Evolutionary conservation across 2,888 invertebrate species (phyloP).

Genomic region (Aleiodes leptofemur): DNA sequence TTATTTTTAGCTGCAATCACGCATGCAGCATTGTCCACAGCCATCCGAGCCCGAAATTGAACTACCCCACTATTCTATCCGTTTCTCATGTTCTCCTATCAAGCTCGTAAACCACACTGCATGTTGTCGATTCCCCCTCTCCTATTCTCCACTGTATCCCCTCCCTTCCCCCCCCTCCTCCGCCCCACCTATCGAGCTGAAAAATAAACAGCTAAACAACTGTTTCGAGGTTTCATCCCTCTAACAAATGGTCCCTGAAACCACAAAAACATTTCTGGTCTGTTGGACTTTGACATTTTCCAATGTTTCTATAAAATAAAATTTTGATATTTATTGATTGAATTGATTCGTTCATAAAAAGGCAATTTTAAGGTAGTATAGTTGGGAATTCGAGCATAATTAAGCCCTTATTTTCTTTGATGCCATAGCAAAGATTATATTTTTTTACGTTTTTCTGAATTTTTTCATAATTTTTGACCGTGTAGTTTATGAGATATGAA

Average conservation of each 20-base stretch:
- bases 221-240: conserved; percentile 51
- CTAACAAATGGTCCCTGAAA: conserved; percentile 26
- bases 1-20: conserved; percentile 50
- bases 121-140: conserved; percentile 53
- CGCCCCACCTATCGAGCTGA: background rate
- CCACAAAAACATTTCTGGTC: conserved; percentile 30
- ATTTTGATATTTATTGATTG: no score
- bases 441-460: no score
- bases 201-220: conserved; percentile 57
- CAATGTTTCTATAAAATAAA: no score
- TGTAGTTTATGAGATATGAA: no score
- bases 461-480: no score
- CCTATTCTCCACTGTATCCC: conserved; percentile 21
- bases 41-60: conserved; percentile 55
- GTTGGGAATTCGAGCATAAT: no score
- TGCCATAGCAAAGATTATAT: no score
- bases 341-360: no score
- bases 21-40: conserved; percentile 36
- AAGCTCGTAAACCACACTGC: conserved; percentile 56
- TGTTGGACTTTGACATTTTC: no score
- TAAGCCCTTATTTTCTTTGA: no score
- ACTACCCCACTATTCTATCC: conserved; percentile 46
- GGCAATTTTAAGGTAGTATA: no score
- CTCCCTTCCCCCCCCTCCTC: no score
- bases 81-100: conserved; percentile 41